Evolutionary conservation across 64 coral and sea anemone species (phyloP), one percentile per base, ranked within the genome.

Genomic region (Catalaphyllia jardinei): DNA sequence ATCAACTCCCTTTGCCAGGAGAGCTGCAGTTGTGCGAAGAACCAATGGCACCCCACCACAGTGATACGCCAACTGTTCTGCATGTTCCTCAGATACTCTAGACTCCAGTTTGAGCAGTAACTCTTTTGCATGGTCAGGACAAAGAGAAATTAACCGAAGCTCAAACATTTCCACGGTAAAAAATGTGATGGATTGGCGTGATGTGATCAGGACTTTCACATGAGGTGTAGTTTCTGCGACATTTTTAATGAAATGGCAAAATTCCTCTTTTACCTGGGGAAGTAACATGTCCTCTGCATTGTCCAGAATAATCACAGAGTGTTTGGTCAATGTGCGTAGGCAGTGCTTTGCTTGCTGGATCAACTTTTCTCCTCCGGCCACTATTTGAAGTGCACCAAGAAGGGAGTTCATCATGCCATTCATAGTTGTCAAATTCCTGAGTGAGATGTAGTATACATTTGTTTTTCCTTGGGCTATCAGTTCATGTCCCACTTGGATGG

Each of bases 281-380:
- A 93, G 25, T 14, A 99, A 65, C 91, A 99, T 93, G 60, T 99
- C 97, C 76, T 99, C 97, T 18, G 88, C 94, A 93, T 99, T 95
- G 69, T 99, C 97, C 16, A 99, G 72, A 31, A 99, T 95, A 15
- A 99, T 91, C 14, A 99, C 90, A 79, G 91, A 91, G 72, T 93
- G 73, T 6, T 28, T 88, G 6, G 60, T 90, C 16, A 90, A 69
- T 60, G 62, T 82, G 51, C 87, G 86, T 20, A 99, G 78, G 85
- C 77, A 93, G 31, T 86, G 92, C 50, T 93, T 94, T 13, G 91
- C 91, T 28, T 99, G 97, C 7, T 78, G 74, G 13, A 99, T 30
- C 9, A 94, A 88, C 42, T 8, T 3, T 13, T 91, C 73, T 29
- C 83, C 78, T 33, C 97, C 88, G 22, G 97, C 88, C 22, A 99